Percentiles rank a stretch among this genome's conserved stretches.
These are phyloP conservation scores for Meloidogyne exigua DNA, from an alignment of 1,140 invertebrate genomes.

Conservation along the genomic window DNA sequence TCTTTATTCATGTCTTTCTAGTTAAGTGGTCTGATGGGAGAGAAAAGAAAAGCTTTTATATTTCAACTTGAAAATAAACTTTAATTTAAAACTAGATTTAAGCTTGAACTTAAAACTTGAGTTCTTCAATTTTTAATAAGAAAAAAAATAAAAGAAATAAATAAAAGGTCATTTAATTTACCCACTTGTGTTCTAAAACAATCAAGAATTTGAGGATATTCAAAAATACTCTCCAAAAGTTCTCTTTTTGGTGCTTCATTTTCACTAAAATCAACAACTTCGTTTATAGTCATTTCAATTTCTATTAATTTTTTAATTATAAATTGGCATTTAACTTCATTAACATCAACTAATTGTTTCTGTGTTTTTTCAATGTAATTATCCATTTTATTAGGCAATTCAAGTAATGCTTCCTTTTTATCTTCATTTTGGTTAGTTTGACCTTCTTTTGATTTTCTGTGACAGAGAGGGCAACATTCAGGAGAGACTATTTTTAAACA, in stretches of 20 bases:
- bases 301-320: conserved; percentile 25
- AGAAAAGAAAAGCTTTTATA: too few relatives aligned
- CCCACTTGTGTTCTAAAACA: conserved; percentile 33
- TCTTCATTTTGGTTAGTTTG: not conserved
- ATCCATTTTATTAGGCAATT: not conserved
- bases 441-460: not conserved
- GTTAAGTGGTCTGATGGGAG: too few relatives aligned
- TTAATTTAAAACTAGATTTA: too few relatives aligned
- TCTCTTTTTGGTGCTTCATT: conserved; percentile 38
- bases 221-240: conserved; percentile 34
- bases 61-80: too few relatives aligned
- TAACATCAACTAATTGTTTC: not conserved
- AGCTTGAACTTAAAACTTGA: too few relatives aligned
- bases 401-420: not conserved
- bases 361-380: conserved; percentile 5
- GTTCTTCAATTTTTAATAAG: too few relatives aligned
- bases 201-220: conserved; percentile 37
- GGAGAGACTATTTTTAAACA: too few relatives aligned
- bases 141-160: too few relatives aligned
- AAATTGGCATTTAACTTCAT: conserved; percentile 14
- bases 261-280: conserved; percentile 47
- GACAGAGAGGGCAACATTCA: not conserved
- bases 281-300: conserved; percentile 26
- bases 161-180: too few relatives aligned
- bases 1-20: too few relatives aligned